phyloP scores from a whole-genome alignment of 2,888 invertebrate genomes.

The Odontocolon sp. region DNA sequence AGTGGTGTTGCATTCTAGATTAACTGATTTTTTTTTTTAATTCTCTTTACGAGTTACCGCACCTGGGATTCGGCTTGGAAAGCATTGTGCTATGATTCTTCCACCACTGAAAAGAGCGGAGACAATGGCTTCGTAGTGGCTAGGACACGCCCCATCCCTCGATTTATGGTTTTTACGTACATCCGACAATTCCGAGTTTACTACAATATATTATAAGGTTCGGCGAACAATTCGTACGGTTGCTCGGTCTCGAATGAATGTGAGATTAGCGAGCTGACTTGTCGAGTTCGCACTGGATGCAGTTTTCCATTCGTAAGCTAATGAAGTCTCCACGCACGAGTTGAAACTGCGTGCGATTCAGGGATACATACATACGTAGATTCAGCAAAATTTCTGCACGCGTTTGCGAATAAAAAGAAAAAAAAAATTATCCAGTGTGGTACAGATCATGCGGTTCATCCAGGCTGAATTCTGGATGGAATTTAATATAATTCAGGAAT shows the following conservation, averaged over 20 bases:
- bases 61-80: conserved; percentile 9
- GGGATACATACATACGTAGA: conserved; percentile 20
- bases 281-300: conserved; percentile 42
- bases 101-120: not conserved
- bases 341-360: conserved; percentile 36
- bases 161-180: conserved; percentile 69
- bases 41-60: not conserved
- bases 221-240: conserved; percentile 55
- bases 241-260: conserved; percentile 53
- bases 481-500: conserved; percentile 4
- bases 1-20: not conserved
- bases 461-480: not conserved
- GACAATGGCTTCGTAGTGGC: conserved; percentile 1
- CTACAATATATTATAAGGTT: conserved; percentile 24
- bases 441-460: not conserved
- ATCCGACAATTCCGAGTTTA: conserved; percentile 61
- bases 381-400: not conserved
- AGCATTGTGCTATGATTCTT: not conserved
- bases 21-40: not conserved
- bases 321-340: conserved; percentile 58
- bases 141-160: conserved; percentile 28
- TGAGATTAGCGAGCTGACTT: conserved; percentile 56
- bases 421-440: not conserved
- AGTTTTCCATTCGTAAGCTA: conserved; percentile 60
- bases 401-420: not conserved